Evolutionary conservation across 2,797 vertebrate species (phyloP).

Genomic region (Taeniopygia guttata): DNA sequence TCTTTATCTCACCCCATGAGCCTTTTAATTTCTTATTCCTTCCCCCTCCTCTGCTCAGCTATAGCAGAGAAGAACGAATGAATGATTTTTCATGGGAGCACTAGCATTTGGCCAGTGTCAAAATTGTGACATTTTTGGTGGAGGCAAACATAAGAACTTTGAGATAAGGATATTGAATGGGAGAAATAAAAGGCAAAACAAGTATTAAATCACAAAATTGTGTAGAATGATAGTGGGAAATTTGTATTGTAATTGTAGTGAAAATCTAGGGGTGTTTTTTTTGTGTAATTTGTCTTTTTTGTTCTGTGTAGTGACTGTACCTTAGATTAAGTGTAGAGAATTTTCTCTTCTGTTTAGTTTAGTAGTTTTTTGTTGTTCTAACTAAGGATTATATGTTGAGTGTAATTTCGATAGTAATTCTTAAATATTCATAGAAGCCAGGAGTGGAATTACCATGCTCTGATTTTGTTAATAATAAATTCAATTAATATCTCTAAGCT

Average conservation of each 20-base stretch:
- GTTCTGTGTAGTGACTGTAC: background rate
- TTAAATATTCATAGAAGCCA: background rate
- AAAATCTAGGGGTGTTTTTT: background rate
- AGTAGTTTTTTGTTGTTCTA: background rate
- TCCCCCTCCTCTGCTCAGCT: background rate
- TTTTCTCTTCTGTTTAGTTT: background rate
- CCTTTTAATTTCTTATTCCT: background rate
- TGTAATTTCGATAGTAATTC: background rate
- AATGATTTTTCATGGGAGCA: background rate
- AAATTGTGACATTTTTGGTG: background rate
- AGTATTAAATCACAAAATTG: background rate
- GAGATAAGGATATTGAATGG: background rate
- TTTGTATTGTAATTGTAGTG: background rate
- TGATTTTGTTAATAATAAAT: background rate
- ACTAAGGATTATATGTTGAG: background rate
- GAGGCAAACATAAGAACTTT: background rate
- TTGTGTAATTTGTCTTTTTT: background rate
- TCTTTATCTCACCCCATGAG: background rate
- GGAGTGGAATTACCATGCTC: background rate
- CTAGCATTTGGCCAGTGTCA: background rate
- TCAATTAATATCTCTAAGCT: background rate
- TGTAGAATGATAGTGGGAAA: background rate
- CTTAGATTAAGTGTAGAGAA: background rate
- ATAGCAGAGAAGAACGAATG: background rate
- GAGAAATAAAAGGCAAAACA: background rate